phyloP scores from a whole-genome alignment of 2,888 invertebrate species.

The Amiota mariae region DNA sequence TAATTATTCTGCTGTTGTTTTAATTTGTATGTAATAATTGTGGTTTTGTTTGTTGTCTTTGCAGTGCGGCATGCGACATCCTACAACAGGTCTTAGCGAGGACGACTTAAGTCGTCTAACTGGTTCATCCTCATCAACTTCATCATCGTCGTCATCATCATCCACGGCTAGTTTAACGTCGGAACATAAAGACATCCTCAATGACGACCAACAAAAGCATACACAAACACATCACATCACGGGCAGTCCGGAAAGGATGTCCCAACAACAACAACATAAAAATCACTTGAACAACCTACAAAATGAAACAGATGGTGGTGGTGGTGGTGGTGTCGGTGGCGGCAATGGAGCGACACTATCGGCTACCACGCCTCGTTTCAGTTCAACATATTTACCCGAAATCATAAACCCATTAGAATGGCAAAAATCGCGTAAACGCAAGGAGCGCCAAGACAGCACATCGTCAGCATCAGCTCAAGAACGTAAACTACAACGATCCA shows the following conservation, averaged over 20 bases:
- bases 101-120: slow-evolving; percentile 75
- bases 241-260: slow-evolving; percentile 45
- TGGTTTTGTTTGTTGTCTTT: slow-evolving; percentile 42
- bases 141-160: slow-evolving; percentile 61
- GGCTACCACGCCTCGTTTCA: slow-evolving; percentile 53
- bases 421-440: slow-evolving; percentile 77
- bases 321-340: background rate
- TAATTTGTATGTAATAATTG: slow-evolving; percentile 12
- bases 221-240: slow-evolving; percentile 24
- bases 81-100: slow-evolving; percentile 74
- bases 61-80: slow-evolving; percentile 75
- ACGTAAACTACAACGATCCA: slow-evolving; percentile 78
- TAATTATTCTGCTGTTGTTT: background rate
- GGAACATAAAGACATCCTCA: slow-evolving; percentile 30
- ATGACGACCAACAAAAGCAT: slow-evolving; percentile 32
- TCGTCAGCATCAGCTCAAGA: slow-evolving; percentile 76
- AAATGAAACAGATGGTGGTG: slow-evolving; percentile 12
- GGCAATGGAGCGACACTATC: slow-evolving; percentile 32
- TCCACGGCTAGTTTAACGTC: slow-evolving; percentile 48
- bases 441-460: slow-evolving; percentile 78
- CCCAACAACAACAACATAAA: slow-evolving; percentile 25
- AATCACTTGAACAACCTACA: slow-evolving; percentile 35
- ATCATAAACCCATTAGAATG: slow-evolving; percentile 73
- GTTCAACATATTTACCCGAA: slow-evolving; percentile 73
- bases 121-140: slow-evolving; percentile 72